phyloP scores from a whole-genome alignment of 2,888 invertebrate genomes.

The Oeneis ivallda region DNA sequence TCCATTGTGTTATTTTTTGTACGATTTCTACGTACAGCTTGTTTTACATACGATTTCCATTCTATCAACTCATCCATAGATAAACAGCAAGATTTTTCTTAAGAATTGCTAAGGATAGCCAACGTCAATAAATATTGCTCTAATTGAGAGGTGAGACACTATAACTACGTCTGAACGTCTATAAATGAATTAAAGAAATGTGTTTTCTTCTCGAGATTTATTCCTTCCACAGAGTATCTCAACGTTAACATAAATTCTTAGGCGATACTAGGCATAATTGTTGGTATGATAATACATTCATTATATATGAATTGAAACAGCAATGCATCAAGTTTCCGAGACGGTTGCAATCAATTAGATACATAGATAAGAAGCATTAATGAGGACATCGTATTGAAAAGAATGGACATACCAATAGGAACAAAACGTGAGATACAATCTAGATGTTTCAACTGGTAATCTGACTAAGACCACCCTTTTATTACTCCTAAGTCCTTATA shows the following conservation, averaged over 20 bases:
- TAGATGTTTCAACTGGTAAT: constrained; percentile 17
- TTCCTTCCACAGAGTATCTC: constrained; percentile 8
- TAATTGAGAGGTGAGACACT: constrained; percentile 18
- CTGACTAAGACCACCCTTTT: constrained; percentile 13
- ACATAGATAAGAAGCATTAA: constrained; percentile 20
- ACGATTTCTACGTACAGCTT: background rate
- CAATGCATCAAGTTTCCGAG: constrained; percentile 12
- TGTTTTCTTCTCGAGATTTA: constrained; percentile 4
- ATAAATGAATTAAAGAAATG: constrained; percentile 18
- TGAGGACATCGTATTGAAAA: constrained; percentile 24
- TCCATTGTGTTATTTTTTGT: background rate
- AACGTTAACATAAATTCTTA: constrained; percentile 6
- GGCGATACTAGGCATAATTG: background rate
- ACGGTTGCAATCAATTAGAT: constrained; percentile 23
- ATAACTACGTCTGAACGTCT: constrained; percentile 7
- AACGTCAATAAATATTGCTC: constrained; percentile 13
- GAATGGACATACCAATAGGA: constrained; percentile 18
- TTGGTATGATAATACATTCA: constrained; percentile 4
- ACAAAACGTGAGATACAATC: constrained; percentile 16
- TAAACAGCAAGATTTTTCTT: background rate
- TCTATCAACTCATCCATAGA: background rate
- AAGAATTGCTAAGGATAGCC: background rate
- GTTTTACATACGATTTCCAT: background rate
- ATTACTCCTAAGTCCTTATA: background rate
- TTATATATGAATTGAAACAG: constrained; percentile 9